Evolutionary conservation across 1,140 invertebrate genomes (phyloP).

Genomic region (Mizuhopecten yessoensis): DNA sequence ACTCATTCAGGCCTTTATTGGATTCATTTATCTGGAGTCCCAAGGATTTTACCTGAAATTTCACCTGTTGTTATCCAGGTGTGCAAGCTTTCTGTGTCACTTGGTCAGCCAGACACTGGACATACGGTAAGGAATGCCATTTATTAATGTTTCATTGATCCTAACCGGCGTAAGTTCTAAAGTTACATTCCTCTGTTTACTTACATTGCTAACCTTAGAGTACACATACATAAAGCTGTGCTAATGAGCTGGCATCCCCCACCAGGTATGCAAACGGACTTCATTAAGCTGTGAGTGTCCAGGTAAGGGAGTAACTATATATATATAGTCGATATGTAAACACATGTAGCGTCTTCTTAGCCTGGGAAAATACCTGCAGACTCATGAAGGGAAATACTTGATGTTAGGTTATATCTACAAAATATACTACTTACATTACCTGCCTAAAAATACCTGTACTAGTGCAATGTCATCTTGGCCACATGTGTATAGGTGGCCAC

Average conservation of each 20-base stretch:
- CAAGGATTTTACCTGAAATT: constrained; percentile 9
- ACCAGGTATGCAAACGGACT: neutral
- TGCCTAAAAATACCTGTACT: constrained; percentile 7
- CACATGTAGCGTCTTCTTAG: neutral
- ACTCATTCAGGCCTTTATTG: neutral
- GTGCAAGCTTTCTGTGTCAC: constrained; percentile 26
- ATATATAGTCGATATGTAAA: neutral
- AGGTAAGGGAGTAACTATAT: neutral
- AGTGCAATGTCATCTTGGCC: neutral
- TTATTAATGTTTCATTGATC: constrained; percentile 19
- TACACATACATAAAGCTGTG: constrained; percentile 26
- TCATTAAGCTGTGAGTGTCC: neutral
- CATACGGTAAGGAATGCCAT: neutral
- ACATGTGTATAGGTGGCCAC: neutral
- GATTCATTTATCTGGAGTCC: constrained; percentile 31
- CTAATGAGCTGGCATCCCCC: neutral
- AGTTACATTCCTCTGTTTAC: neutral
- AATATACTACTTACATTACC: neutral
- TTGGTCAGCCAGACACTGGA: neutral
- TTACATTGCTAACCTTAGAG: neutral
- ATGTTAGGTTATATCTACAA: constrained; percentile 14
- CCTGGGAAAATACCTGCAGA: constrained; percentile 25
- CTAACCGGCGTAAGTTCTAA: neutral
- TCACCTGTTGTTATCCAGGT: constrained; percentile 31
- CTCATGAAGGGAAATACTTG: neutral